Evolutionary conservation across 2,113 vertebrate species (phyloP).

Genomic region (Pseudopodoces humilis): DNA sequence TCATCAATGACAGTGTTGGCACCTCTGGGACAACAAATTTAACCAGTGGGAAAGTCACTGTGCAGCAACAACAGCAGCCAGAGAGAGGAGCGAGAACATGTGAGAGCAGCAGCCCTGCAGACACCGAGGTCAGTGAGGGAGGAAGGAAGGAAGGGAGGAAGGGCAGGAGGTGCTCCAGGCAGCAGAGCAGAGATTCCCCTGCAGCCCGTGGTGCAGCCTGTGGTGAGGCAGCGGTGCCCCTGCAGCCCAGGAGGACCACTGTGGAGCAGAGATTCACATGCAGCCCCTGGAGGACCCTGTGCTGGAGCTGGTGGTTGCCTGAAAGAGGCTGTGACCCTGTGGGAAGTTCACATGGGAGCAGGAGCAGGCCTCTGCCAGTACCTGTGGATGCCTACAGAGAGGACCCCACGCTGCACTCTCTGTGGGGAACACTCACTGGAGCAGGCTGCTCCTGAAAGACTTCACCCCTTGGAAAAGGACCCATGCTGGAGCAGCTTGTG

Average conservation of each 20-base stretch:
- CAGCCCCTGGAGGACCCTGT: background rate
- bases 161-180: background rate
- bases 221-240: background rate
- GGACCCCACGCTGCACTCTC: rapidly evolving
- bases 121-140: background rate
- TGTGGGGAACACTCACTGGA: background rate
- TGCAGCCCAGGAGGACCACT: background rate
- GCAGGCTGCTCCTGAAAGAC: background rate
- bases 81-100: background rate
- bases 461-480: rapidly evolving
- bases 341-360: background rate
- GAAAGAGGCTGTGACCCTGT: background rate
- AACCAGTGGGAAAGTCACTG: background rate
- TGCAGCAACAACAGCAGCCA: background rate
- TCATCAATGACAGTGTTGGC: background rate
- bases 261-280: background rate
- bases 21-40: background rate
- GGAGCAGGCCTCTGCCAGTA: background rate
- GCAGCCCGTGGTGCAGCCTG: rapidly evolving
- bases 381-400: background rate
- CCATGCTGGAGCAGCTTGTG: rapidly evolving
- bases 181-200: background rate
- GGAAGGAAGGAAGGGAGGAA: background rate
- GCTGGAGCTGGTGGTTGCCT: no score
- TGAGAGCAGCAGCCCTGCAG: background rate